phyloP scores from a whole-genome alignment of 1,140 invertebrate genomes.

The Dreissena polymorpha region DNA sequence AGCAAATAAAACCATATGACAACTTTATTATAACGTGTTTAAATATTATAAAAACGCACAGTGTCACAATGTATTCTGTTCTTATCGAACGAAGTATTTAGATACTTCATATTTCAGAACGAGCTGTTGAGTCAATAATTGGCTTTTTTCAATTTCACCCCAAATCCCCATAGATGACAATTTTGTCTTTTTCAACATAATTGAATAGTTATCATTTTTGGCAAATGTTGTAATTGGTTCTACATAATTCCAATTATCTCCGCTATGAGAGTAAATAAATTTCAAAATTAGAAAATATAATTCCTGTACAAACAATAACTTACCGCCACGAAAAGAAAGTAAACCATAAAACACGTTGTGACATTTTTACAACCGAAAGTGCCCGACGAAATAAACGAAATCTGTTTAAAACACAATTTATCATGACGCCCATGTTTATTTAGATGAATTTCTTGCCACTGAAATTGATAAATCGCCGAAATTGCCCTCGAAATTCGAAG shows the following conservation, averaged over 20 bases:
- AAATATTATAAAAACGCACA: too few species aligned
- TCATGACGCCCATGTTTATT: constrained; percentile 44
- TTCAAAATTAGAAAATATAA: constrained; percentile 11
- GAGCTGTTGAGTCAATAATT: too few species aligned
- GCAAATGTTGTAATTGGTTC: neutral
- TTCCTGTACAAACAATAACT: neutral
- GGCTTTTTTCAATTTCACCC: too few species aligned
- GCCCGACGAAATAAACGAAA: constrained; percentile 24
- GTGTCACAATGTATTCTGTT: too few species aligned
- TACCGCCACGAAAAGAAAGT: neutral
- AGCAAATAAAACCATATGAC: too few species aligned
- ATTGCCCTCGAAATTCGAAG: neutral
- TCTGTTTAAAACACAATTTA: constrained; percentile 52
- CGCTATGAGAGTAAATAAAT: constrained; percentile 3
- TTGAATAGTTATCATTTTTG: neutral
- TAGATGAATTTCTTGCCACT: constrained; percentile 50
- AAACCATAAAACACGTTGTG: constrained; percentile 33
- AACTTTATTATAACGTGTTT: too few species aligned
- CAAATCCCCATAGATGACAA: too few species aligned
- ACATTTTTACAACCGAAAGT: constrained; percentile 38
- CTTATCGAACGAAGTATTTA: too few species aligned
- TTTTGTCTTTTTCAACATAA: neutral
- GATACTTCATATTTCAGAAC: too few species aligned
- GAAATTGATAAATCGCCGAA: constrained; percentile 49
- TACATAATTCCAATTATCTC: constrained; percentile 3